Conservation (phyloP, 2,797 vertebrate genomes). For the Amblyopsis hoosieri region DNA sequence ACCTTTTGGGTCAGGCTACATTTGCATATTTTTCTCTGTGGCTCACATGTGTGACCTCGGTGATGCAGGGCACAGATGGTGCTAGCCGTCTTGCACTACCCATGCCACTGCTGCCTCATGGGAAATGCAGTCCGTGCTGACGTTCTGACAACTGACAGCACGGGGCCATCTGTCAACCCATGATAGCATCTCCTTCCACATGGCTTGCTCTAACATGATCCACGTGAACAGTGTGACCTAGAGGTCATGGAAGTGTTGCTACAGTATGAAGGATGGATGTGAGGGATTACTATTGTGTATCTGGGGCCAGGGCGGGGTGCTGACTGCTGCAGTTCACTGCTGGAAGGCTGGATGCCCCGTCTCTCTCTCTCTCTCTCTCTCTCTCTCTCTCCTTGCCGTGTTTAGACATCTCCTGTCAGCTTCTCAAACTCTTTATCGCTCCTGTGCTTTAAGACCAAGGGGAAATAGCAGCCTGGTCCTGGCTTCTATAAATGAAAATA, state of each 20-base stretch:
- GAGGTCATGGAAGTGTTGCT: slow-evolving; percentile 5
- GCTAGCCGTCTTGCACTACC: background rate
- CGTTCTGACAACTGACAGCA: slow-evolving; percentile 41
- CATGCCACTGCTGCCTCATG: slow-evolving; percentile 28
- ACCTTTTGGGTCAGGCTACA: too few relatives aligned
- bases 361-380: slow-evolving; percentile 64
- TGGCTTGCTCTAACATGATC: slow-evolving; percentile 17
- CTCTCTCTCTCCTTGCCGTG: slow-evolving; percentile 60
- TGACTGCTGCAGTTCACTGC: slow-evolving; percentile 23
- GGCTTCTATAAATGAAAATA: slow-evolving; percentile 60
- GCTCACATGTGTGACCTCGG: too few relatives aligned
- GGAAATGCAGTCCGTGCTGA: slow-evolving; percentile 47
- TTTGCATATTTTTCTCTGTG: too few relatives aligned
- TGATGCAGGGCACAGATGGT: too few relatives aligned
- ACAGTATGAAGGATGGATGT: slow-evolving; percentile 32
- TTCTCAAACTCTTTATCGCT: slow-evolving; percentile 25
- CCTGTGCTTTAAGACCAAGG: slow-evolving; percentile 52
- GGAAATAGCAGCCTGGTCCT: slow-evolving; percentile 50
- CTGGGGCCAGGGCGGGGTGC: slow-evolving; percentile 54
- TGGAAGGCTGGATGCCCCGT: slow-evolving; percentile 22
- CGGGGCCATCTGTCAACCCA: slow-evolving; percentile 56
- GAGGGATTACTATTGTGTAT: slow-evolving; percentile 19
- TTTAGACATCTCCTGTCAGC: slow-evolving; percentile 9
- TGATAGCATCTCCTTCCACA: slow-evolving; percentile 32
- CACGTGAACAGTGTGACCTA: background rate